Evolutionary conservation across 2,888 invertebrate genomes (phyloP).

Genomic region (Oligia latruncula): DNA sequence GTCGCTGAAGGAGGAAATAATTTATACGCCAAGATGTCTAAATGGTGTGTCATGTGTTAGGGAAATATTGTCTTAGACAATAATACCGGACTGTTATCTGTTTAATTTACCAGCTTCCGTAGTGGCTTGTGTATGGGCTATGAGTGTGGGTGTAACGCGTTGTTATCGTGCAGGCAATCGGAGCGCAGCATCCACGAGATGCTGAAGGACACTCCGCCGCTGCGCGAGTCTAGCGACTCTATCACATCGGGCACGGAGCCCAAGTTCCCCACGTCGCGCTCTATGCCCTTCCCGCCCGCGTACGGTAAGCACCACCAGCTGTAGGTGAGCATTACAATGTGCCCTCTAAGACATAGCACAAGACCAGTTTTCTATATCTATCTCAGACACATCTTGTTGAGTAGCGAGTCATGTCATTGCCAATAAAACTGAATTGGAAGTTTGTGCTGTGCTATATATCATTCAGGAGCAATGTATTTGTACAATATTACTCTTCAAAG

Average conservation of each 20-base stretch:
- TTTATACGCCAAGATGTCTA: conserved; percentile 77
- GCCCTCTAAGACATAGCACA: background rate
- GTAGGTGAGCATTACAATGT: background rate
- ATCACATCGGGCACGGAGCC: conserved; percentile 94
- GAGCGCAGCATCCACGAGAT: conserved; percentile 96
- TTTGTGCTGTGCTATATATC: background rate
- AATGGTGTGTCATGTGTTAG: conserved; percentile 78
- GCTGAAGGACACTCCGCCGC: conserved; percentile 95
- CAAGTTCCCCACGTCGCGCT: conserved; percentile 91
- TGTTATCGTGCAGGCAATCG: conserved; percentile 80
- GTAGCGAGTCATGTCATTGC: background rate
- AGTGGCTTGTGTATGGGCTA: conserved; percentile 12
- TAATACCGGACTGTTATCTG: conserved; percentile 46
- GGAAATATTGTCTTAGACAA: conserved; percentile 35
- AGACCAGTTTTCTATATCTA: background rate
- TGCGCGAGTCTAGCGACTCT: conserved; percentile 93
- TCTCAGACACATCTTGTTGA: background rate
- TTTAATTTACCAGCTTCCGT: conserved; percentile 29
- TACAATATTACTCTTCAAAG: background rate
- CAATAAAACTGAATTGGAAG: conserved; percentile 7
- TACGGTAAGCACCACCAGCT: conserved; percentile 84
- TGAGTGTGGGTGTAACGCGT: conserved; percentile 27
- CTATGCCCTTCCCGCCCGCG: conserved; percentile 93
- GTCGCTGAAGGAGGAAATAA: conserved; percentile 24
- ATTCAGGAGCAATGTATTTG: conserved; percentile 7